Percentiles rank a stretch among this genome's conserved stretches.
Evolutionary conservation across 1,140 invertebrate genomes (phyloP).

Genomic region (Brachionus paranguensis): DNA sequence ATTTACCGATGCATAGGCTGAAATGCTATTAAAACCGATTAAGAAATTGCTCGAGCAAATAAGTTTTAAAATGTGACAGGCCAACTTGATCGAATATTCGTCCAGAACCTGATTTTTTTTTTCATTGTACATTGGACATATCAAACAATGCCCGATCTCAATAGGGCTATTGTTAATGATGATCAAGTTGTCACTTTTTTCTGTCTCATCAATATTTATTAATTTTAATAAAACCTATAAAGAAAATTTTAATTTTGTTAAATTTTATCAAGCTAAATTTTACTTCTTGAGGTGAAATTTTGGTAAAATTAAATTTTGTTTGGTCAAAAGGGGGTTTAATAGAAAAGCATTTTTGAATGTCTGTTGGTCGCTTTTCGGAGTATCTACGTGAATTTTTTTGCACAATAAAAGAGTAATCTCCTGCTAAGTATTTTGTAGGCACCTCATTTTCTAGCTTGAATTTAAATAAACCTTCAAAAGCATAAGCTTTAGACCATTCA

Average conservation of each 20-base stretch:
- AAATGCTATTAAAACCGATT: constrained; percentile 29
- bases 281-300: constrained; percentile 1
- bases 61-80: not conserved
- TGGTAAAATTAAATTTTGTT: constrained; percentile 29
- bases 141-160: not conserved
- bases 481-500: not conserved
- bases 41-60: not conserved
- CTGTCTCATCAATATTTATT: not conserved
- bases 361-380: not conserved
- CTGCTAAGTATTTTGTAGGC: not conserved
- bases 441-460: not conserved
- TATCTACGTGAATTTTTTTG: constrained; percentile 6
- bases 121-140: not conserved
- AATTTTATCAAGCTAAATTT: not conserved
- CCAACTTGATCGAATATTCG: not conserved
- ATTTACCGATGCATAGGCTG: constrained; percentile 20
- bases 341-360: not conserved
- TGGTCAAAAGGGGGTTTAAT: not conserved
- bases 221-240: not conserved
- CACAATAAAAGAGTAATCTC: not conserved
- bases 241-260: not conserved
- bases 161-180: constrained; percentile 36
- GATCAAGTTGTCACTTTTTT: not conserved
- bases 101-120: constrained; percentile 22
- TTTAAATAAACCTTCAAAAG: not conserved